Evolutionary conservation across 37 sponge, comb jelly and placozoan genomes (phyloP).

Genomic region (Oscarella lobularis): DNA sequence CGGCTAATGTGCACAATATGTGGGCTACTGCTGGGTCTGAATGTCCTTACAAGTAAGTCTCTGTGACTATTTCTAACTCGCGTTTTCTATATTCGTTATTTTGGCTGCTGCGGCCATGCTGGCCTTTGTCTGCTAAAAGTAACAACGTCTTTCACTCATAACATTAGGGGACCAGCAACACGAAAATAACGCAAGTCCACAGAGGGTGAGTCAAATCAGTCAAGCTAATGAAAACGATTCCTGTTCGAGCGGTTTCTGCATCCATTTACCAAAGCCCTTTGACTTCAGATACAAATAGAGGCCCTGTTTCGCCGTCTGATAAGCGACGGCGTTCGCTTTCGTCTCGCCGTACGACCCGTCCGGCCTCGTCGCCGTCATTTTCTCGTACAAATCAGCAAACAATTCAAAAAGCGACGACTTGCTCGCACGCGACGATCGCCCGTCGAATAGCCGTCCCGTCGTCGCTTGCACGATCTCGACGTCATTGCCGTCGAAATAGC

Average conservation of each 20-base stretch:
- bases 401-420: background rate
- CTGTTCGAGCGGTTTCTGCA: conserved; percentile 60
- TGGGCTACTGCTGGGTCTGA: no score
- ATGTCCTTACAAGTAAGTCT: no score
- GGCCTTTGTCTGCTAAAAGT: no score
- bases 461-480: background rate
- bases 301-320: conserved; percentile 43
- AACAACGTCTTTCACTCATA: no score
- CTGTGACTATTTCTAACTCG: no score
- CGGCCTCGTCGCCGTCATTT: background rate
- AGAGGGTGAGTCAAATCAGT: no score
- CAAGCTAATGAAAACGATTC: conserved; percentile 51
- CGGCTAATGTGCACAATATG: no score
- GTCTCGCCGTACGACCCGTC: conserved; percentile 26
- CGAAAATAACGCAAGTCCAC: no score
- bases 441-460: background rate
- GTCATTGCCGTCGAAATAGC: background rate
- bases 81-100: no score
- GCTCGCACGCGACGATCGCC: background rate
- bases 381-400: background rate
- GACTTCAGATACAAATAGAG: conserved; percentile 20
- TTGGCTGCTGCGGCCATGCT: no score
- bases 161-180: no score
- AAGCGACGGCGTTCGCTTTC: conserved; percentile 32
- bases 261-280: conserved; percentile 72